Evolutionary conservation across 37 sponge, comb jelly and placozoan genomes (phyloP).

Genomic region (Geodia barretti): DNA sequence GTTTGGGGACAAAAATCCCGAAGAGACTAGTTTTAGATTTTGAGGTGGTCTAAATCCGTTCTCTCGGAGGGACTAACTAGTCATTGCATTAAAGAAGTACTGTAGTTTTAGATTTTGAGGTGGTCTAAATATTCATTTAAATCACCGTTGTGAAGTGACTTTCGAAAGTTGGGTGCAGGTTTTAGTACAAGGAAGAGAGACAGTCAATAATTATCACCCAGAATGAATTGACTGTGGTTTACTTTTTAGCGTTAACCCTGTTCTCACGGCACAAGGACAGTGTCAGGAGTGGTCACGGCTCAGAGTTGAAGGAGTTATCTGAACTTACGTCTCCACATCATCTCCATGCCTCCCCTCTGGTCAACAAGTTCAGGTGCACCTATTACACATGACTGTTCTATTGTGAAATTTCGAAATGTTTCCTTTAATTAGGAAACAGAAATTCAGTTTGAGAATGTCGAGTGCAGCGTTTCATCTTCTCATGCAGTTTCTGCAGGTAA

Average conservation of each 20-base stretch:
- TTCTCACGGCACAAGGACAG: background rate
- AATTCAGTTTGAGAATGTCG: constrained; percentile 68
- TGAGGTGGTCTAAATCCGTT: too few relatives aligned
- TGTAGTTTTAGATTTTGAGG: too few relatives aligned
- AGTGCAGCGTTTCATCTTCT: constrained; percentile 58
- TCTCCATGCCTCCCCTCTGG: constrained; percentile 31
- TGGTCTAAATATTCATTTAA: too few relatives aligned
- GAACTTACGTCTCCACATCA: constrained; percentile 25
- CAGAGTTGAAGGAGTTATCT: constrained; percentile 52
- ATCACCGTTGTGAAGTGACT: too few relatives aligned
- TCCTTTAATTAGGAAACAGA: constrained; percentile 56
- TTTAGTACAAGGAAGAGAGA: too few relatives aligned
- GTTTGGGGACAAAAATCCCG: too few relatives aligned
- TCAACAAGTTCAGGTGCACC: constrained; percentile 54
- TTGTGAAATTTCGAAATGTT: background rate
- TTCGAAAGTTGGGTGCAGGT: too few relatives aligned
- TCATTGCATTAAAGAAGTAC: too few relatives aligned
- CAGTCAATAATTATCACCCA: too few relatives aligned
- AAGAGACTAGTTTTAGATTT: too few relatives aligned
- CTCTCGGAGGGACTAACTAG: too few relatives aligned
- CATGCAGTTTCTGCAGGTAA: constrained; percentile 79
- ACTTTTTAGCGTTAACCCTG: background rate
- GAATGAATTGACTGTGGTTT: too few relatives aligned
- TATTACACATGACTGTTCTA: background rate
- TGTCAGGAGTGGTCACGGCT: background rate